These are phyloP conservation scores for Dryoscopus gambensis DNA, from an alignment of 2,113 vertebrate species.

Conservation along the genomic window DNA sequence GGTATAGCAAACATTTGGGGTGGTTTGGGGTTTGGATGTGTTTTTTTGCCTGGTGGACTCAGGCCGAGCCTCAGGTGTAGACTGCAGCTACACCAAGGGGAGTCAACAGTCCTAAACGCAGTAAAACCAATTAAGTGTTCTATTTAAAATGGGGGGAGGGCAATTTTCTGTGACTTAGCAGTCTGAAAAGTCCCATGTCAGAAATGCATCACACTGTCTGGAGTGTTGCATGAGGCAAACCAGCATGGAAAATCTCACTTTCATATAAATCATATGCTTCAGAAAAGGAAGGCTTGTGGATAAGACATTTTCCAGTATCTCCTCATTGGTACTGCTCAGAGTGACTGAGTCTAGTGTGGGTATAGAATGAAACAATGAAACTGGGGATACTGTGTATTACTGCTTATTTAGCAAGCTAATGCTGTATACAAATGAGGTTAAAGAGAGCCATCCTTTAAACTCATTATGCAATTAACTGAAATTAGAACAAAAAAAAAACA, in stretches of 20 bases:
- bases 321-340: not conserved
- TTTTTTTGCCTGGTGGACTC: not conserved
- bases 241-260: not conserved
- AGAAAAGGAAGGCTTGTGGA: not conserved
- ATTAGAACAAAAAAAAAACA: rapidly evolving
- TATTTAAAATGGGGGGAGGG: not conserved
- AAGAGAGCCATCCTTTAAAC: not conserved
- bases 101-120: not conserved
- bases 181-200: not conserved
- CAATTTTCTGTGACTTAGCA: not conserved
- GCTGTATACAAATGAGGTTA: not conserved
- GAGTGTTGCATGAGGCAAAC: not conserved
- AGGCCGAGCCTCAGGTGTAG: not conserved
- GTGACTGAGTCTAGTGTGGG: not conserved
- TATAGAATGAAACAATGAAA: not conserved
- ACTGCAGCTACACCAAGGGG: not conserved
- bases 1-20: not conserved
- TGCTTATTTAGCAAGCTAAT: not conserved
- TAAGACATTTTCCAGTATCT: not conserved
- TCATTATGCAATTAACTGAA: not conserved
- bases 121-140: not conserved
- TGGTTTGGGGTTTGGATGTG: not conserved
- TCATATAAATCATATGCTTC: not conserved
- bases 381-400: not conserved
- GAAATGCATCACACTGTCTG: not conserved